Base-by-base conservation (phyloP, 2,113 vertebrate species). In the Clupea harengus region DNA sequence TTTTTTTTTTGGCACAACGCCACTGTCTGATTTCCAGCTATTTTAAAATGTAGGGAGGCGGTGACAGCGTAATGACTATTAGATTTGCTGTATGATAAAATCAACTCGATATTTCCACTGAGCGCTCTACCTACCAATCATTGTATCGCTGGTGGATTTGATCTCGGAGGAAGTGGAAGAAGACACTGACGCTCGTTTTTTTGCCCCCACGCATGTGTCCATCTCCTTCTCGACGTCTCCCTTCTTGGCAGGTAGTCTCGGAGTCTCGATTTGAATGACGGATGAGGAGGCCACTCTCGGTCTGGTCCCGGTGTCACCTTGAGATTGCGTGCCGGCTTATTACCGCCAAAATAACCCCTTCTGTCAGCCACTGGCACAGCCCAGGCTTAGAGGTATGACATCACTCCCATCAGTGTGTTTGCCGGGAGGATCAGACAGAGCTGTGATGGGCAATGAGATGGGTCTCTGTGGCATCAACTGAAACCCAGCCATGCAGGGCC, bases 291-390 rank as follows among this genome's bases (percentile, higher is more conserved):
- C 39, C 82, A 22, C 22, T 44, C 39, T 28, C 20, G 50, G 32
- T 81, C 46, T 78, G 25, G n/a, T 50, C 13, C 13, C 60, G 15
- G n/a, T 91, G 89, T 92, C 91, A 91, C 83, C 88, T 89, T 85
- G 86, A 78, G 84, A 86, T 57, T 81, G 85, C 13, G 72, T 44
- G 72, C 28, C 32, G 72, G 72, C 25, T 2, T 78, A 78, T 78
- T 78, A 78, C 72, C 72, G 11, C 72, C 32, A 78, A 78, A 32
- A 78, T 32, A 78, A 78, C 72, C 72, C 28, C 32, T 25, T 32
- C 72, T 78, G 72, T 78, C 72, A 78, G 72, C 28, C 72, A 32
- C 10, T 39, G 28, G 25, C 28, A 87, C 83, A 82, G 44, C 11
- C 64, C 25, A 4, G 72, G 72, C 72, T 78, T 78, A 78, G 72